These are phyloP conservation scores for Chymomyza caudatula DNA, from an alignment of 2,888 invertebrate genomes.

Conservation along the genomic window DNA sequence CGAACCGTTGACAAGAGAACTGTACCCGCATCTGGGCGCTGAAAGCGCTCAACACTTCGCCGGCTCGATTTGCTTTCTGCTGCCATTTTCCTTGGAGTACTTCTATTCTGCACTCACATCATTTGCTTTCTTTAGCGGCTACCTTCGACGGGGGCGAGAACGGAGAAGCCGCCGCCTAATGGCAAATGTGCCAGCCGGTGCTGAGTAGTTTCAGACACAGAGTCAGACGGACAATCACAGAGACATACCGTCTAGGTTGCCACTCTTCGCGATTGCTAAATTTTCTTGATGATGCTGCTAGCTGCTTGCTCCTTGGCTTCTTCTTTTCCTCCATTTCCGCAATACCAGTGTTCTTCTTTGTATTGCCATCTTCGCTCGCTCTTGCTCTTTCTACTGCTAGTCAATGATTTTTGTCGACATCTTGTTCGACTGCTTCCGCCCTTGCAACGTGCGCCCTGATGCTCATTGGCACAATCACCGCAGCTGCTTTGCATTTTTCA, in stretches of 20 bases:
- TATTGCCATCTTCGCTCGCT: neutral
- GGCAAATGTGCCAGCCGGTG: slow-evolving; percentile 12
- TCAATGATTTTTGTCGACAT: slow-evolving; percentile 69
- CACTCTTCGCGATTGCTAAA: slow-evolving; percentile 32
- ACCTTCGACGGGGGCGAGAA: no score
- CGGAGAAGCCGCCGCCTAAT: slow-evolving; percentile 14
- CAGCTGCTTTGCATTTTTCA: slow-evolving; percentile 69
- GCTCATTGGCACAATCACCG: slow-evolving; percentile 48
- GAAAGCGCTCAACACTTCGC: no score
- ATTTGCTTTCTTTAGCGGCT: neutral
- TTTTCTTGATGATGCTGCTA: slow-evolving; percentile 22
- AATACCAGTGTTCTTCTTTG: slow-evolving; percentile 15
- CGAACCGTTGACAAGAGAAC: slow-evolving; percentile 37
- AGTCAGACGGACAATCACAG: neutral
- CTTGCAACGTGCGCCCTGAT: neutral
- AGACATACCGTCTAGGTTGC: no score
- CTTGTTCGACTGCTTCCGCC: slow-evolving; percentile 57
- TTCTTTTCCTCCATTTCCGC: slow-evolving; percentile 65
- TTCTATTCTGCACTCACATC: no score
- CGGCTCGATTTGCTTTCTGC: no score
- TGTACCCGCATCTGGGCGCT: slow-evolving; percentile 16
- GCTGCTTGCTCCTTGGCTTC: slow-evolving; percentile 31
- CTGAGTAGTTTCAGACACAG: neutral
- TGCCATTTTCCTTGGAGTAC: no score
- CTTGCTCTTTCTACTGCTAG: slow-evolving; percentile 22